Conservation (phyloP, 2,113 vertebrate species). For the Eupsittula cactorum region DNA sequence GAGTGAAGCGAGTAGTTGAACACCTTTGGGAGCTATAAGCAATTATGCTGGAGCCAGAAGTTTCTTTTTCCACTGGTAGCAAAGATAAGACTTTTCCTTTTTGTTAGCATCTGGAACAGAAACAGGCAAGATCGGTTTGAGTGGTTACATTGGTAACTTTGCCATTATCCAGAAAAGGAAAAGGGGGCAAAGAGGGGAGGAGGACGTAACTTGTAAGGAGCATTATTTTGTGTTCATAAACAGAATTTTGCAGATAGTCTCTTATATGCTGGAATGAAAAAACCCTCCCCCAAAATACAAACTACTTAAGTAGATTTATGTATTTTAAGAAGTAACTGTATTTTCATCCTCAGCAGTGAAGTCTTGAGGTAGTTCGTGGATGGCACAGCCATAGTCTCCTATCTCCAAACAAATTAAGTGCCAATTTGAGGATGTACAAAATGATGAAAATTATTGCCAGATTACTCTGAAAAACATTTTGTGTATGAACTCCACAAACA, state of each 20-base stretch:
- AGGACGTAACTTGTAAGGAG: background rate
- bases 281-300: background rate
- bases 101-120: background rate
- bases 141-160: background rate
- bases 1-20: background rate
- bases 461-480: background rate
- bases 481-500: background rate
- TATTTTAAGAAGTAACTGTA: background rate
- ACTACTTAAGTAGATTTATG: background rate
- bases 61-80: background rate
- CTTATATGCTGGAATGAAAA: background rate
- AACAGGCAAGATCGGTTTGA: background rate
- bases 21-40: background rate
- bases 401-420: background rate
- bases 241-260: background rate
- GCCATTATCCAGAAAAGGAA: background rate
- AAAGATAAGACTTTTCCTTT: slow-evolving; percentile 1
- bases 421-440: background rate
- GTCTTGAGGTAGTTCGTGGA: background rate
- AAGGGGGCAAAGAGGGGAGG: background rate
- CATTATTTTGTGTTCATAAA: background rate
- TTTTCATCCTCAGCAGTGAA: background rate
- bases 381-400: background rate
- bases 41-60: background rate
- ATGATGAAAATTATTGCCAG: accelerated